Conservation (phyloP, 2,797 vertebrate species). For the Pogonophryne albipinna region DNA sequence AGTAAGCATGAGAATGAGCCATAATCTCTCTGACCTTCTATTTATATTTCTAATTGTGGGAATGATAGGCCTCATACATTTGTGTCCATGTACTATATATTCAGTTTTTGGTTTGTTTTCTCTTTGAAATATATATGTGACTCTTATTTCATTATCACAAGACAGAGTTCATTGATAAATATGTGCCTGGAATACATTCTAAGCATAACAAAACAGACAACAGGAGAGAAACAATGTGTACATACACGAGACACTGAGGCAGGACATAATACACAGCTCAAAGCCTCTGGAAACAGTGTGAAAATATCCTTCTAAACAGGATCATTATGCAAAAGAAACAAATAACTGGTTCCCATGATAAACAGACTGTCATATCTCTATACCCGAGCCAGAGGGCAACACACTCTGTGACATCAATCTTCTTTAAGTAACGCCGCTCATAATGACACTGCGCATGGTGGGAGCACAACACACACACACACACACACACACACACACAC, state of each 20-base stretch:
- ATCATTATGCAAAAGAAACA: slow-evolving; percentile 78
- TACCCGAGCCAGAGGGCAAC: slow-evolving; percentile 77
- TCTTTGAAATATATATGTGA: not conserved
- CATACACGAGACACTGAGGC: slow-evolving; percentile 33
- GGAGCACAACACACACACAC: slow-evolving; percentile 45
- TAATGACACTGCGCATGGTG: slow-evolving; percentile 63
- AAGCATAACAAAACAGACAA: slow-evolving; percentile 14
- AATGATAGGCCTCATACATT: slow-evolving; percentile 30
- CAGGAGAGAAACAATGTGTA: slow-evolving; percentile 21
- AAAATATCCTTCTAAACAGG: slow-evolving; percentile 69
- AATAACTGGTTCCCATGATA: slow-evolving; percentile 78
- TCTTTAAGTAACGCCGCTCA: slow-evolving; percentile 77
- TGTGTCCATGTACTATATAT: not conserved
- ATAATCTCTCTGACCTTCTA: slow-evolving; percentile 28
- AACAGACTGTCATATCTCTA: slow-evolving; percentile 76
- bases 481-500: slow-evolving; percentile 24
- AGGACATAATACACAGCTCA: slow-evolving; percentile 46
- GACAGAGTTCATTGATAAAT: slow-evolving; percentile 31
- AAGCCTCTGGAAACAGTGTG: slow-evolving; percentile 62
- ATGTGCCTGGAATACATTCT: slow-evolving; percentile 6
- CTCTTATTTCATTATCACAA: slow-evolving; percentile 17
- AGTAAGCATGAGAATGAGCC: slow-evolving; percentile 28
- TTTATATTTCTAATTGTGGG: slow-evolving; percentile 46
- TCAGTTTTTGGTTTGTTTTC: not conserved
- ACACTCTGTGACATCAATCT: slow-evolving; percentile 76